Evolutionary conservation across 2,113 vertebrate species (phyloP).

Genomic region (Oreotragus oreotragus): DNA sequence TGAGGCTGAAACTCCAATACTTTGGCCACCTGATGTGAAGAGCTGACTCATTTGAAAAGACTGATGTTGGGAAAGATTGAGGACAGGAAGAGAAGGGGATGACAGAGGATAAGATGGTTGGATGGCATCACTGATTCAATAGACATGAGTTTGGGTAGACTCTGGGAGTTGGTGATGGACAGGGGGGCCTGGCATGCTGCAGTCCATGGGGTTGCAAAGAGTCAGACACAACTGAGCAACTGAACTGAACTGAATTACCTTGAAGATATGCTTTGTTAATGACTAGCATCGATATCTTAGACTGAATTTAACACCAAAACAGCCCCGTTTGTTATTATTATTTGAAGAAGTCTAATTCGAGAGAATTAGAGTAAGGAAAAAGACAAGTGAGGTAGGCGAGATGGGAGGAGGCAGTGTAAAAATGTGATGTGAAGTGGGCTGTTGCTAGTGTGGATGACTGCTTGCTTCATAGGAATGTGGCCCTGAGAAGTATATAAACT

Average conservation of each 20-base stretch:
- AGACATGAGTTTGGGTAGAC: background rate
- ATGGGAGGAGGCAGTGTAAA: too few relatives aligned
- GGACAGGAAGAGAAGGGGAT: background rate
- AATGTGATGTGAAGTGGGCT: background rate
- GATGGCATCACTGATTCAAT: background rate
- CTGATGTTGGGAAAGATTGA: background rate
- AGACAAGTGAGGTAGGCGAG: too few relatives aligned
- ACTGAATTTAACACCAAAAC: background rate
- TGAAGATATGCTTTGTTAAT: background rate
- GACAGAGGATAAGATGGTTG: background rate
- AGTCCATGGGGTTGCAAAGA: background rate
- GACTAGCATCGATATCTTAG: background rate
- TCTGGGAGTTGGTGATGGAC: background rate
- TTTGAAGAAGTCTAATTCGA: background rate
- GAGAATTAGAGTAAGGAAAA: too few relatives aligned
- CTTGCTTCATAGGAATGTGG: background rate
- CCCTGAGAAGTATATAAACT: background rate
- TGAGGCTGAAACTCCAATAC: background rate
- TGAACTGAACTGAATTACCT: background rate
- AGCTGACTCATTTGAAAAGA: background rate
- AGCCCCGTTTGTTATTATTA: rapidly evolving
- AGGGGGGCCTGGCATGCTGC: background rate
- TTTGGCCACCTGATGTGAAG: background rate
- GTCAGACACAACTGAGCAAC: rapidly evolving
- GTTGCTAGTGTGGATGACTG: too few relatives aligned